These are phyloP conservation scores for Podiceps cristatus DNA, from an alignment of 2,113 vertebrate species.

Conservation along the genomic window DNA sequence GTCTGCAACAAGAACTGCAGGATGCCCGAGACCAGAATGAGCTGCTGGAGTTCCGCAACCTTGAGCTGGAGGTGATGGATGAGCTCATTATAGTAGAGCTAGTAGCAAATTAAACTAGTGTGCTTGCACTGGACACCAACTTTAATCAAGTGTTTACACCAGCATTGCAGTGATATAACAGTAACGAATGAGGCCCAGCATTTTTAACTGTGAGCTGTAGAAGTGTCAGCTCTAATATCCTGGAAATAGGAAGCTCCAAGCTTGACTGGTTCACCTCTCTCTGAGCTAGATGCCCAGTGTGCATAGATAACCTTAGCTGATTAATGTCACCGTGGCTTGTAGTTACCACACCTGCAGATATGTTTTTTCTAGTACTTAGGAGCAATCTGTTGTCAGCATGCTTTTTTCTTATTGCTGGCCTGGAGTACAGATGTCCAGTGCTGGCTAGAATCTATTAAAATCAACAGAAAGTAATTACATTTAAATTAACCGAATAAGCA, in stretches of 20 bases:
- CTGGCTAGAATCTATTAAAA: not conserved
- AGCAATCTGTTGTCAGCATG: not conserved
- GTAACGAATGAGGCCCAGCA: not conserved
- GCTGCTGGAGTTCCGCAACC: constrained; percentile 95
- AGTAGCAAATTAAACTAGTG: not conserved
- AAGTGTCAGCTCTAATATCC: not conserved
- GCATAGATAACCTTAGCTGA: not conserved
- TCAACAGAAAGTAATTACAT: not conserved
- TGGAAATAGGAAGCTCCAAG: not conserved
- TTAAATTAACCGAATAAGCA: not conserved
- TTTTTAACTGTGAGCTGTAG: not conserved
- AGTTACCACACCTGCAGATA: not conserved
- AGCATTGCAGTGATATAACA: not conserved
- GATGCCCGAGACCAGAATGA: constrained; percentile 98
- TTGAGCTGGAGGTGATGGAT: constrained; percentile 91
- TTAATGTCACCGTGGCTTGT: not conserved
- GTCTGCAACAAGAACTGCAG: constrained; percentile 92
- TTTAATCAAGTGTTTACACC: not conserved
- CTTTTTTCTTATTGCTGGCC: not conserved
- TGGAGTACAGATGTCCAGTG: not conserved
- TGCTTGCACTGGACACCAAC: not conserved
- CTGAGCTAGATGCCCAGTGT: not conserved
- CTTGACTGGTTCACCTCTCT: not conserved
- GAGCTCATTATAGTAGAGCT: not conserved
- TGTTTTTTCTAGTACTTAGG: not conserved